Conservation (phyloP, 2,113 vertebrate genomes). For the Corythaeola cristata region DNA sequence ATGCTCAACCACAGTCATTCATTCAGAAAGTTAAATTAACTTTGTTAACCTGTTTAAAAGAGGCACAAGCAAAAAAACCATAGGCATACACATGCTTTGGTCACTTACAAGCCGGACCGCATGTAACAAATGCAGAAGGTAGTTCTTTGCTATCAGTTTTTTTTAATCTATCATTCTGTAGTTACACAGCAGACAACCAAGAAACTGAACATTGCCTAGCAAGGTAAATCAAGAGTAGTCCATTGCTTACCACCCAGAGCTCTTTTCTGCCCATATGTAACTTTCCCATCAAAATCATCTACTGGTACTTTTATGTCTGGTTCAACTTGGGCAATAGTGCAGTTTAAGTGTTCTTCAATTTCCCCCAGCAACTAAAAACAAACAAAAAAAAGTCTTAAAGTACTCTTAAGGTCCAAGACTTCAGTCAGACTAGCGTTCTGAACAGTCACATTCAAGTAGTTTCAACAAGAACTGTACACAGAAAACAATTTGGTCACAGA, state of each 20-base stretch:
- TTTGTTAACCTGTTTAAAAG: not conserved
- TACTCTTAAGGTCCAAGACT: not conserved
- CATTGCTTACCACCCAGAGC: conserved; percentile 80
- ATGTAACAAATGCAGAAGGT: not conserved
- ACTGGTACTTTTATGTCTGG: conserved; percentile 93
- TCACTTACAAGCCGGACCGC: not conserved
- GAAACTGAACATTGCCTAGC: not conserved
- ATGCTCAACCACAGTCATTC: not conserved
- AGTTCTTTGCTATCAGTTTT: not conserved
- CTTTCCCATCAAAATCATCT: conserved; percentile 98
- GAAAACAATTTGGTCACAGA: not conserved
- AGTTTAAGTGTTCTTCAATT: conserved; percentile 96
- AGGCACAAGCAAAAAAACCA: not conserved
- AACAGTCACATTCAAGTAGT: not conserved
- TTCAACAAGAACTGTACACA: not conserved
- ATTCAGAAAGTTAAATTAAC: not conserved
- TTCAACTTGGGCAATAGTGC: conserved; percentile 95
- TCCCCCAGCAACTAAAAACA: conserved; percentile 86
- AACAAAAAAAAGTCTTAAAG: not conserved
- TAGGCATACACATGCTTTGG: not conserved
- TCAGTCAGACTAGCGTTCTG: not conserved
- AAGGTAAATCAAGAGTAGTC: not conserved
- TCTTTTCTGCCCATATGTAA: conserved; percentile 92
- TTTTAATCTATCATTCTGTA: not conserved
- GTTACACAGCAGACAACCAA: not conserved